Evolutionary conservation across 2,113 vertebrate species (phyloP), one percentile per base, ranked within the genome.

Genomic region (Condylura cristata): DNA sequence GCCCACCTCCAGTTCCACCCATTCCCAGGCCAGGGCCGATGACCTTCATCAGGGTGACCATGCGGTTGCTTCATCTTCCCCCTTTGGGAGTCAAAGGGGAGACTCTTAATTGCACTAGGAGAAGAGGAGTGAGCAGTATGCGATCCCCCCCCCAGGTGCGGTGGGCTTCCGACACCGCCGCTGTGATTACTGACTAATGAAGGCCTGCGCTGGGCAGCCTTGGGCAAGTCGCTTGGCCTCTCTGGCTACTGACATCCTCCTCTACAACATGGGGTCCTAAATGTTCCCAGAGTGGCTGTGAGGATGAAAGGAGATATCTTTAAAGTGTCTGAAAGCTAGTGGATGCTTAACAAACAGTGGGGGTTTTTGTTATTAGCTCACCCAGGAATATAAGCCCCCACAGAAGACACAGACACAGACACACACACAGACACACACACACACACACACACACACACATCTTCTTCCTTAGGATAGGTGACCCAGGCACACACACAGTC

Each of bases 81-180:
- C 70, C 63, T 68, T 7, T 51, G n/a, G 71, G 60, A 82, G 71
- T 48, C 16, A 56, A 53, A 58, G 51, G 80, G 66, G 13, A 46
- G 22, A 17, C 3, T 86, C 60, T 85, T 75, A 48, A 76, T 28
- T 7, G 28, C 2, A 22, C 20, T 14, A 44, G 53, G n/a, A 60
- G 17, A 37, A 28, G 28, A 84, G 30, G 8, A 10, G 22, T 5
- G 3, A 28, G 2, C n/a, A 41, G 32, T 37, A 2, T 6, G 2
- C 0, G 1, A 65, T 5, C 61, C 39, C 41, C 58, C 58, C 0
- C 32, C 24, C 72, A 44, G 11, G 22, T 44, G 10, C 0, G 2
- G 10, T 39, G 39, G 2, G 2, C 46, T 34, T 41, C 82, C 39
- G 1, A 30, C 6, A 8, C 4, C 3, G 61, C 44, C 18, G 1